These are phyloP conservation scores for Holothuria scabra DNA, from an alignment of 53 echinoderm and acorn worm genomes.

Conservation along the genomic window DNA sequence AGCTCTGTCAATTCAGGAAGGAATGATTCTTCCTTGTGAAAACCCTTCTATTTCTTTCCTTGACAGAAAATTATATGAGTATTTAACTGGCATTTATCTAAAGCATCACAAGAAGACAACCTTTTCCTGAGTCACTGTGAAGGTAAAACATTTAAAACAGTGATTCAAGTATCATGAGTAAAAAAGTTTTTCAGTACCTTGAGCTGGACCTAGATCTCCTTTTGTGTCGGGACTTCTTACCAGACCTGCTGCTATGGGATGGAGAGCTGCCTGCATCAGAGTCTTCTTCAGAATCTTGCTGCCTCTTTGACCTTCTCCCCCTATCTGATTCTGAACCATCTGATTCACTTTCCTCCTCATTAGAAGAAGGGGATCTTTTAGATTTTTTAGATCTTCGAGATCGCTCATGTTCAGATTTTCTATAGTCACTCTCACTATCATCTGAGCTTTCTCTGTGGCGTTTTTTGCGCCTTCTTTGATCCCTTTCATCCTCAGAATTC, in stretches of 20 bases:
- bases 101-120: no score
- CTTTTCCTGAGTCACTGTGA: no score
- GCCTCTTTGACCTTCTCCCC: neutral
- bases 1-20: no score
- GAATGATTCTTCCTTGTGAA: no score
- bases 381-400: neutral
- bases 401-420: no score
- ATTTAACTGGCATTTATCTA: no score
- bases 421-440: neutral
- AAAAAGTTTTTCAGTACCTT: conserved; percentile 69
- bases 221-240: conserved; percentile 98
- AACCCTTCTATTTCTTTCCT: no score
- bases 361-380: conserved; percentile 38
- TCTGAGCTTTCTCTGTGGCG: conserved; percentile 14
- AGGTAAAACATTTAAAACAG: no score
- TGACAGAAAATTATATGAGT: no score
- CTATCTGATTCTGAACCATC: conserved; percentile 8
- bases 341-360: conserved; percentile 61
- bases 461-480: neutral
- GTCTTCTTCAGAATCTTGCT: conserved; percentile 12
- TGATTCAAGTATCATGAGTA: no score
- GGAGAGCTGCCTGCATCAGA: conserved; percentile 15
- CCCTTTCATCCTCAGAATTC: conserved; percentile 7
- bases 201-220: conserved; percentile 76
- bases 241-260: conserved; percentile 81